Conservation (phyloP, 2,113 vertebrate genomes). For the Passer domesticus region DNA sequence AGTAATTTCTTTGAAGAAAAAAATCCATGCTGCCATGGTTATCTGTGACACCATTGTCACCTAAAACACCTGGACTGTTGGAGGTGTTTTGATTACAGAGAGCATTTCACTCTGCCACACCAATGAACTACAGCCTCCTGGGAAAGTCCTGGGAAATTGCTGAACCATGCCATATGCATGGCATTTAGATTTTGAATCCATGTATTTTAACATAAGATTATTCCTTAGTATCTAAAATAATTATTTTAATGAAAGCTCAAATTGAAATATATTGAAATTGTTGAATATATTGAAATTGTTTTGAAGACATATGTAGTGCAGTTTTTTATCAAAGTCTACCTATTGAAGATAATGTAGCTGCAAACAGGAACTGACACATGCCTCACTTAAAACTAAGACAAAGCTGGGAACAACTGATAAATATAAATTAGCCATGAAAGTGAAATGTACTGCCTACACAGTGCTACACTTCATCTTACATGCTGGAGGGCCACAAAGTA, state of each 20-base stretch:
- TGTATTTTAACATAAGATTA: background rate
- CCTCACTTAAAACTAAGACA: background rate
- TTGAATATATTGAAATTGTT: background rate
- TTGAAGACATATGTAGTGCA: background rate
- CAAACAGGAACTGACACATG: slow-evolving; percentile 1
- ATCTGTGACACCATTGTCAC: background rate
- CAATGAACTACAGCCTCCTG: background rate
- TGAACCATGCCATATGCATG: background rate
- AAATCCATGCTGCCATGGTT: background rate
- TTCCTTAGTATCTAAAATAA: background rate
- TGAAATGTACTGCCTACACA: slow-evolving; percentile 36
- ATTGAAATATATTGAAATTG: background rate
- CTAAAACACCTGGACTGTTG: background rate
- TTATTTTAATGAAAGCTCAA: background rate
- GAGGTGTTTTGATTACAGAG: background rate
- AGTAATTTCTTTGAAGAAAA: background rate
- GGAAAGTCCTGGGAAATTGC: background rate
- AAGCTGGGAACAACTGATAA: background rate
- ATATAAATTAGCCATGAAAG: slow-evolving; percentile 19
- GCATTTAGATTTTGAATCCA: background rate
- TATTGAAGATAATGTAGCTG: background rate
- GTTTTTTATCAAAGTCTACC: background rate
- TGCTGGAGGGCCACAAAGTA: background rate
- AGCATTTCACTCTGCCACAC: background rate
- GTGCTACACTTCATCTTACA: background rate